Evolutionary conservation across 2,797 vertebrate genomes (phyloP).

Genomic region (Chelon labrosus): DNA sequence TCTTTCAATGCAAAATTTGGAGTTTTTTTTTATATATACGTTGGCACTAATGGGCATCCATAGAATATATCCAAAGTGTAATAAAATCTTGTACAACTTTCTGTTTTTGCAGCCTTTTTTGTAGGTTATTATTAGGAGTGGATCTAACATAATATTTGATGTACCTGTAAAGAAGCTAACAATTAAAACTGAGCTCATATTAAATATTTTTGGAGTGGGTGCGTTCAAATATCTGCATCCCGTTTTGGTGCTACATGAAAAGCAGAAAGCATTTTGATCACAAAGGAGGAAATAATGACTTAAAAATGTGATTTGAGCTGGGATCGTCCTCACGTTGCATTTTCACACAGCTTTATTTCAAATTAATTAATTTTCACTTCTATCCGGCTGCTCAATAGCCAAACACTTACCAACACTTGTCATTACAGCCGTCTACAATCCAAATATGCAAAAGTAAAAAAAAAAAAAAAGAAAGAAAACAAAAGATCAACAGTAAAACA

Average conservation of each 20-base stretch:
- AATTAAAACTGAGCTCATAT: not conserved
- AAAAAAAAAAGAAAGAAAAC: conserved; percentile 67
- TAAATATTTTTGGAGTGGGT: not conserved
- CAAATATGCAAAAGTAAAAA: conserved; percentile 68
- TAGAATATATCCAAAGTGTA: no score
- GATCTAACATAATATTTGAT: no score
- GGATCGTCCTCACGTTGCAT: conserved; percentile 27
- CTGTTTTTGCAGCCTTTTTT: no score
- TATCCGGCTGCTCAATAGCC: conserved; percentile 88
- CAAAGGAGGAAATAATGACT: not conserved
- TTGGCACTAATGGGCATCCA: no score
- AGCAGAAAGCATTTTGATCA: not conserved
- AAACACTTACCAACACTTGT: conserved; percentile 85
- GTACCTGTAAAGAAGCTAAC: no score
- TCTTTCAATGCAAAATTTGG: no score
- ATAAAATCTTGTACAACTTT: no score
- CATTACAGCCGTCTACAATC: conserved; percentile 88
- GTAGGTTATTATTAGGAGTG: no score
- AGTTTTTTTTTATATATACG: no score
- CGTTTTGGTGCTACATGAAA: not conserved
- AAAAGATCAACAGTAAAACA: conserved; percentile 70
- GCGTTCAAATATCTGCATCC: not conserved
- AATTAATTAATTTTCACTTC: conserved; percentile 90
- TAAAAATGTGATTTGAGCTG: conserved; percentile 4
- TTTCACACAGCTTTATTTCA: conserved; percentile 91